Evolutionary conservation across 2,888 invertebrate species (phyloP).

Genomic region (Eilema griseolum): DNA sequence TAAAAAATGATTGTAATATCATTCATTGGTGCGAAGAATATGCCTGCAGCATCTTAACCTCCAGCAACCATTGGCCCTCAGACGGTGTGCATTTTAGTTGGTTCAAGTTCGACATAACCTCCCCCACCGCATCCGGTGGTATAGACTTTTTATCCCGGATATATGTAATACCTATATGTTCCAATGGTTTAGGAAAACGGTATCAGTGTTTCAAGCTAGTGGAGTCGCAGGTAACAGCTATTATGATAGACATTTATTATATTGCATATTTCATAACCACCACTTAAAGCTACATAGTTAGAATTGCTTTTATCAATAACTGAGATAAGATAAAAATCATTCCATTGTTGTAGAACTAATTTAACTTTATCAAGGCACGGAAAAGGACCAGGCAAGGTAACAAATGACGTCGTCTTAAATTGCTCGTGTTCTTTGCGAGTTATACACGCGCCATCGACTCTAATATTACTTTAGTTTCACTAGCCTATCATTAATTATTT

Average conservation of each 20-base stretch:
- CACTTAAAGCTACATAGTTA: not conserved
- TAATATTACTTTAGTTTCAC: not conserved
- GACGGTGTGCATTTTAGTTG: too few relatives aligned
- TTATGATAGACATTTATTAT: not conserved
- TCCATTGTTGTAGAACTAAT: constrained; percentile 37
- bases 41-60: too few relatives aligned
- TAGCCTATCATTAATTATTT: too few relatives aligned
- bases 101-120: too few relatives aligned
- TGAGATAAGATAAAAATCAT: constrained; percentile 32
- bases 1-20: too few relatives aligned
- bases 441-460: constrained; percentile 7
- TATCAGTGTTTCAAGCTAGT: not conserved
- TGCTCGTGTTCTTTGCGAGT: not conserved
- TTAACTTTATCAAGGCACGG: constrained; percentile 32
- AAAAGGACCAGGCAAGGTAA: constrained; percentile 16
- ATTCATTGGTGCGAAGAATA: too few relatives aligned
- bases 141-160: too few relatives aligned
- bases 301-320: constrained; percentile 21
- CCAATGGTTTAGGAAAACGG: too few relatives aligned
- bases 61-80: too few relatives aligned
- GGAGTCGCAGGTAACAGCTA: not conserved
- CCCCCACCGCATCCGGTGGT: too few relatives aligned
- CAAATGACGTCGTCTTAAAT: constrained; percentile 21
- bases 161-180: too few relatives aligned
- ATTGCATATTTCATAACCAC: not conserved